These are phyloP conservation scores for Lithophane socia DNA, from an alignment of 2,888 invertebrate species.

Conservation along the genomic window DNA sequence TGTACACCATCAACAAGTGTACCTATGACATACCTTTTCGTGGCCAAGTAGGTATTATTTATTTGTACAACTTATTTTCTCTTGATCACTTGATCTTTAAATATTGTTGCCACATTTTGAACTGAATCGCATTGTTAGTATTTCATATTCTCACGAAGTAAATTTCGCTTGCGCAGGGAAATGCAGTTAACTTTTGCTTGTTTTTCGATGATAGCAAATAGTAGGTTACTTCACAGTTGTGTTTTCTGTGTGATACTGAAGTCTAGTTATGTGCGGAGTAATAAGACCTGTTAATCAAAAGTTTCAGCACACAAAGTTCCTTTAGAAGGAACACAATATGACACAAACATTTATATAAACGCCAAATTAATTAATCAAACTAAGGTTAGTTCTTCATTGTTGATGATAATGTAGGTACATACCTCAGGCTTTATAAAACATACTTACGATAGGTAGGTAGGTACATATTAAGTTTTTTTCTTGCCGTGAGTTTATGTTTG, in stretches of 20 bases:
- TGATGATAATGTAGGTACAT: slow-evolving; percentile 45
- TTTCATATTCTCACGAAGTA: slow-evolving; percentile 14
- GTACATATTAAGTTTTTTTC: slow-evolving; percentile 6
- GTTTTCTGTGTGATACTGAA: slow-evolving; percentile 16
- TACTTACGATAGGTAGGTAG: slow-evolving; percentile 23
- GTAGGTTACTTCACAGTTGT: slow-evolving; percentile 14
- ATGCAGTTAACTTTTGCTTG: not conserved
- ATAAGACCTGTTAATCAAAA: slow-evolving; percentile 63
- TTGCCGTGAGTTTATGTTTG: not conserved
- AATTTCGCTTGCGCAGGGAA: not conserved
- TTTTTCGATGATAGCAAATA: not conserved
- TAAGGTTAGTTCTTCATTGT: slow-evolving; percentile 18
- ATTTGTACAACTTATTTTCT: slow-evolving; percentile 11
- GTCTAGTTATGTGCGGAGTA: slow-evolving; percentile 22
- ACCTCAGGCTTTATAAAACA: slow-evolving; percentile 43
- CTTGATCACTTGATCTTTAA: slow-evolving; percentile 14
- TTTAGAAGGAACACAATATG: slow-evolving; percentile 29
- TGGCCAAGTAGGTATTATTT: not conserved
- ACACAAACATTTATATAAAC: not conserved
- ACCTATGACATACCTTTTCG: slow-evolving; percentile 35
- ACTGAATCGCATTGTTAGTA: not conserved
- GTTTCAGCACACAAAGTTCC: slow-evolving; percentile 52
- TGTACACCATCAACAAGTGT: slow-evolving; percentile 20
- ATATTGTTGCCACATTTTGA: slow-evolving; percentile 8
- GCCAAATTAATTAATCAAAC: slow-evolving; percentile 5